Evolutionary conservation across 2,113 vertebrate genomes (phyloP).

Genomic region (Ailurus styani): DNA sequence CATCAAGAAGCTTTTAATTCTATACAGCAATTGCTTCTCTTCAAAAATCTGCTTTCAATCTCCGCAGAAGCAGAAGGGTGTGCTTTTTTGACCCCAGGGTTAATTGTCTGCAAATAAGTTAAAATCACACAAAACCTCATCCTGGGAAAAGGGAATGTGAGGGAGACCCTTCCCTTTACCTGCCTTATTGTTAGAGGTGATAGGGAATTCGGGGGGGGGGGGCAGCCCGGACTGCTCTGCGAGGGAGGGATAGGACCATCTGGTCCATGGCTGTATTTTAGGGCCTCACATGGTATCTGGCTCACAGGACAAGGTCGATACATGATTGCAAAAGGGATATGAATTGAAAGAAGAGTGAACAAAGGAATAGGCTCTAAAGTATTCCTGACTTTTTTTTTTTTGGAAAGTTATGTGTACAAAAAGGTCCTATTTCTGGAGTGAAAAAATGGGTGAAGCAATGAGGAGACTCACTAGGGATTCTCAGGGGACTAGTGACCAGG

Average conservation of each 20-base stretch:
- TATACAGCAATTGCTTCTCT: slow-evolving; percentile 50
- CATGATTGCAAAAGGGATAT: background rate
- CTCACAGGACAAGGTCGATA: background rate
- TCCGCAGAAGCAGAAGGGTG: slow-evolving; percentile 22
- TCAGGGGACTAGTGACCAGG: background rate
- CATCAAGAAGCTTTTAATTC: slow-evolving; percentile 65
- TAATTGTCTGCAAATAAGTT: slow-evolving; percentile 64
- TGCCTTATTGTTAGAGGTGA: background rate
- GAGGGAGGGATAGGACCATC: background rate
- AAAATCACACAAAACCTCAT: slow-evolving; percentile 61
- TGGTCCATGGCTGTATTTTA: background rate
- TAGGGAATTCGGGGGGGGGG: accelerated
- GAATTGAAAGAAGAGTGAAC: background rate
- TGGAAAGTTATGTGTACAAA: background rate
- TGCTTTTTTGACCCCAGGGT: slow-evolving; percentile 51
- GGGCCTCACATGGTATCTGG: background rate
- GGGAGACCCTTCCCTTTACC: background rate
- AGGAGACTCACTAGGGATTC: background rate
- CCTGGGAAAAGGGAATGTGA: slow-evolving; percentile 12
- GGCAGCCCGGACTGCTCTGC: too few species aligned
- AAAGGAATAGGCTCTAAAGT: background rate
- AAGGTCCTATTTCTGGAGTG: background rate
- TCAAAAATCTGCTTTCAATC: slow-evolving; percentile 60
- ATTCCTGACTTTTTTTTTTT: background rate
- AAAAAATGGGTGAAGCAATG: background rate